Evolutionary conservation across 2,888 invertebrate species (phyloP).

Genomic region (Apodemia zela): DNA sequence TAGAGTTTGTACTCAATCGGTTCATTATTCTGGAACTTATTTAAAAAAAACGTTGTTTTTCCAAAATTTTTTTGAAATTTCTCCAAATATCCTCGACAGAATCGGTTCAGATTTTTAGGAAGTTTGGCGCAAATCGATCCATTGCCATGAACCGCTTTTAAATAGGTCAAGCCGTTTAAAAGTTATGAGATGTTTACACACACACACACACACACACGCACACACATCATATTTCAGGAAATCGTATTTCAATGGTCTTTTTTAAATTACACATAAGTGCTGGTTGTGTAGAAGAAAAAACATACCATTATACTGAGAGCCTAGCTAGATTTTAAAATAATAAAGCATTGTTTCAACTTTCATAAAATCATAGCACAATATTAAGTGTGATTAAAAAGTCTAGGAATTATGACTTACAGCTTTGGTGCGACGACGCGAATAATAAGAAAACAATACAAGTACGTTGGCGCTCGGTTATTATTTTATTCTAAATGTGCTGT

Average conservation of each 20-base stretch:
- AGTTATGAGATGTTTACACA: too few relatives aligned
- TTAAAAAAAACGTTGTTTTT: too few relatives aligned
- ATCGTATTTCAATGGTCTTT: neutral
- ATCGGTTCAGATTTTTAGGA: too few relatives aligned
- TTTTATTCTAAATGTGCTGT: neutral
- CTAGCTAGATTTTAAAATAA: constrained; percentile 5
- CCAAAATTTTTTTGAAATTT: too few relatives aligned
- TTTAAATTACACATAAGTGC: neutral
- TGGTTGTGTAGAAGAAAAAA: neutral
- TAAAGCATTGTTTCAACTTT: constrained; percentile 12
- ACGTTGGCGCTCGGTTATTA: neutral
- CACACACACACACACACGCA: too few relatives aligned
- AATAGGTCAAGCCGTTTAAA: too few relatives aligned
- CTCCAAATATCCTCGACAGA: too few relatives aligned
- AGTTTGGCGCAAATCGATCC: too few relatives aligned
- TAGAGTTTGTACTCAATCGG: too few relatives aligned
- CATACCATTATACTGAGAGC: neutral
- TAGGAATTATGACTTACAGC: neutral
- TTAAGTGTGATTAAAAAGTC: constrained; percentile 11
- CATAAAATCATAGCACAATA: constrained; percentile 8
- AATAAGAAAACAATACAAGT: constrained; percentile 8
- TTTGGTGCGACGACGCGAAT: constrained; percentile 8
- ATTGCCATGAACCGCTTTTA: too few relatives aligned
- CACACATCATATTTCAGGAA: too few relatives aligned
- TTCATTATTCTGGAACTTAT: too few relatives aligned